Conservation (phyloP, 2,797 vertebrate species). For the Anableps anableps region DNA sequence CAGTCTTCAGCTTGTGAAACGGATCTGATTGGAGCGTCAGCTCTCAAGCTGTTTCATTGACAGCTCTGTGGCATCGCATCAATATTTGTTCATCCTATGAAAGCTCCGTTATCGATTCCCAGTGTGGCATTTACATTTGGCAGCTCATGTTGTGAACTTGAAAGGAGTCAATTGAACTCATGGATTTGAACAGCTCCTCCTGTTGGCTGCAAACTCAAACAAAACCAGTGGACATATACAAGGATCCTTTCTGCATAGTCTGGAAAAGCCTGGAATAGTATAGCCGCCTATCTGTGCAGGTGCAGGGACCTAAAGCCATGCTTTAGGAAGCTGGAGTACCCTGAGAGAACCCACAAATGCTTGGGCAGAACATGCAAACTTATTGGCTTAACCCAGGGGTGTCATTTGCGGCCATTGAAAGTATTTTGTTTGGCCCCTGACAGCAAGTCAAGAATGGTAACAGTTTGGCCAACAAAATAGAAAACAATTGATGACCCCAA, state of each 20-base stretch:
- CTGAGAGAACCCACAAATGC: no score
- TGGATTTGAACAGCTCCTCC: neutral
- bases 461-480: no score
- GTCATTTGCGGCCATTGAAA: no score
- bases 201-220: neutral
- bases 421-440: no score
- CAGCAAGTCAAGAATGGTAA: no score
- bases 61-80: neutral
- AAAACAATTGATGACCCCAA: no score
- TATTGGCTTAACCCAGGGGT: no score
- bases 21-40: neutral
- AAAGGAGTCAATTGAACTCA: neutral
- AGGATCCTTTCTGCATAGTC: neutral
- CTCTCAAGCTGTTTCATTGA: neutral
- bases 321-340: no score
- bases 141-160: neutral
- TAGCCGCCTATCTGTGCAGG: no score
- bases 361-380: no score
- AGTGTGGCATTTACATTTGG: neutral
- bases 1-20: neutral
- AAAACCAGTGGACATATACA: neutral
- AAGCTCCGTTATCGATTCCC: neutral
- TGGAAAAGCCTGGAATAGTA: neutral
- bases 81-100: neutral
- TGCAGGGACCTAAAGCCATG: no score